Percentiles rank a stretch among this genome's conserved stretches.
These are phyloP conservation scores for Drosophila bipectinata DNA, from an alignment of 1,140 invertebrate species.

Conservation along the genomic window DNA sequence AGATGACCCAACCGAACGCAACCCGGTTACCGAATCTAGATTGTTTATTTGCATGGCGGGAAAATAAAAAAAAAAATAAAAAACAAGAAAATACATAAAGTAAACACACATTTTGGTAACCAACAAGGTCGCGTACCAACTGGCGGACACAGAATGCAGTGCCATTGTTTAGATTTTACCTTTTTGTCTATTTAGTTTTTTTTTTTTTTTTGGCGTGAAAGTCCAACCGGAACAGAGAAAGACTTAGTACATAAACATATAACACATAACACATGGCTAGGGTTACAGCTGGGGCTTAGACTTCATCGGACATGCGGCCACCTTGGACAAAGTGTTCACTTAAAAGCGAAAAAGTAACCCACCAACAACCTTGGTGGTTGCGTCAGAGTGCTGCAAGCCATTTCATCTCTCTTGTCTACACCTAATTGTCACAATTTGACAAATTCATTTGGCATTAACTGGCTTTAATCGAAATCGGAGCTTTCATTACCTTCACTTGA, in stretches of 20 bases:
- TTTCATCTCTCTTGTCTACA: slow-evolving; percentile 43
- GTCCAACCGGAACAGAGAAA: slow-evolving; percentile 60
- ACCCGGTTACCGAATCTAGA: slow-evolving; percentile 22
- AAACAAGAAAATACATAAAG: slow-evolving; percentile 31
- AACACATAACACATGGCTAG: slow-evolving; percentile 13
- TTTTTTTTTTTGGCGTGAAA: slow-evolving; percentile 55
- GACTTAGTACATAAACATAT: slow-evolving; percentile 15
- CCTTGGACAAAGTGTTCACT: neutral
- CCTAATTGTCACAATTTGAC: slow-evolving; percentile 73
- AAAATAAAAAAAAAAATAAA: too few species aligned
- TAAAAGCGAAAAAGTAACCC: neutral
- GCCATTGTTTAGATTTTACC: slow-evolving; percentile 53
- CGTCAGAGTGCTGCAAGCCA: slow-evolving; percentile 29
- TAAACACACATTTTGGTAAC: slow-evolving; percentile 8
- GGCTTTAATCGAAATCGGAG: slow-evolving; percentile 26
- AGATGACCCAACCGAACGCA: slow-evolving; percentile 5
- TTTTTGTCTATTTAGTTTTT: neutral
- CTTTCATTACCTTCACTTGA: slow-evolving; percentile 58
- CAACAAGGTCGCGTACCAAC: slow-evolving; percentile 53
- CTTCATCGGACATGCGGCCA: neutral
- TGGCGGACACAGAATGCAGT: slow-evolving; percentile 57
- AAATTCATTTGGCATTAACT: slow-evolving; percentile 72
- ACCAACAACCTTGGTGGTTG: slow-evolving; percentile 62
- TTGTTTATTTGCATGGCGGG: slow-evolving; percentile 38
- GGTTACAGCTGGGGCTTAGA: too few species aligned